A percentile compares a stretch with the other conserved stretches of the same genome.
Conservation (phyloP, 2,888 invertebrate genomes). For the Clitarchus hookeri region DNA sequence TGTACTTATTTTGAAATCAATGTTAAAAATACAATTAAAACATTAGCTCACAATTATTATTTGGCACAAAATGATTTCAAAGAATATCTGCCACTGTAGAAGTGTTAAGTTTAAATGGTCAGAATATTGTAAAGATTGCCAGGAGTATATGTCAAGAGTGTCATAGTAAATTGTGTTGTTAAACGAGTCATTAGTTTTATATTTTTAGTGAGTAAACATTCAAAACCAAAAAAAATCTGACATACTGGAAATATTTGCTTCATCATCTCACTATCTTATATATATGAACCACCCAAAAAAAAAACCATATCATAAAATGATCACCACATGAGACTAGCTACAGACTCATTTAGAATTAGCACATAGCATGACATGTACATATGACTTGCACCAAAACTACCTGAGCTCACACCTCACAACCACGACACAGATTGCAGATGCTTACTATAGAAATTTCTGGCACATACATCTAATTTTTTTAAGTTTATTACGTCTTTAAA, state of each 20-base stretch:
- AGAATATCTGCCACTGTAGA: neutral
- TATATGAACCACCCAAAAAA: no score
- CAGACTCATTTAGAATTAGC: no score
- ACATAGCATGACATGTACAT: no score
- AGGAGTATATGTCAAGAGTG: neutral
- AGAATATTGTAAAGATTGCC: neutral
- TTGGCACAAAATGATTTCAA: neutral
- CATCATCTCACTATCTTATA: neutral
- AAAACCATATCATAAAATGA: neutral
- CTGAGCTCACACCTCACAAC: no score
- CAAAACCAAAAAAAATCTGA: neutral
- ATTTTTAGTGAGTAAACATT: constrained; percentile 3
- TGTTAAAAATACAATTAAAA: neutral
- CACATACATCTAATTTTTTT: no score
- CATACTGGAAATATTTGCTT: neutral
- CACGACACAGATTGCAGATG: no score
- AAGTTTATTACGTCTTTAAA: no score
- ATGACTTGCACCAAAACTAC: no score
- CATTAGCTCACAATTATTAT: neutral
- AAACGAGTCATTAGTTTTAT: neutral
- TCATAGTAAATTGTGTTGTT: neutral
- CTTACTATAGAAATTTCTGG: no score
- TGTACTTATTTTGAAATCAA: neutral
- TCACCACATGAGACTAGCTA: no score
- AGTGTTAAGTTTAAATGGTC: neutral